phyloP scores from a whole-genome alignment of 2,888 invertebrate genomes.

The Drosophila mimetica region DNA sequence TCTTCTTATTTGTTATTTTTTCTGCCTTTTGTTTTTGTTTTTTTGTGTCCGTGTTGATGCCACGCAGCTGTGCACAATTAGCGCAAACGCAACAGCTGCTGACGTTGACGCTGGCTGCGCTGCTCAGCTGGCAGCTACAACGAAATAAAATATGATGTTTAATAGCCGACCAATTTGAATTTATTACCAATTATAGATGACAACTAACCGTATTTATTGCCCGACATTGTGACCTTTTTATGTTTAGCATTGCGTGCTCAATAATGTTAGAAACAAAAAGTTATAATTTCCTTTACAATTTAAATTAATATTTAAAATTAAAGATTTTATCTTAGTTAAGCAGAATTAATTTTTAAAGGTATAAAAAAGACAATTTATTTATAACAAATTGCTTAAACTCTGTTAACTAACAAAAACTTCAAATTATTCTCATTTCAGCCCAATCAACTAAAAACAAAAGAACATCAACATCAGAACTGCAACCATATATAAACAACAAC shows the following conservation, averaged over 20 bases:
- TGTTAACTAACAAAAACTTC: background rate
- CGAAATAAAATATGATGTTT: conserved; percentile 1
- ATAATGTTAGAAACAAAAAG: background rate
- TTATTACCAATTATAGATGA: conserved; percentile 7
- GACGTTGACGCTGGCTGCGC: conserved; percentile 12
- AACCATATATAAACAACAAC: conserved; percentile 3
- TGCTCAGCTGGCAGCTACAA: background rate
- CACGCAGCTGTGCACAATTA: conserved; percentile 74
- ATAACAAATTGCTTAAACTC: background rate
- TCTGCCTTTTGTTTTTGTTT: conserved; percentile 21
- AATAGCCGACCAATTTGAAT: conserved; percentile 2
- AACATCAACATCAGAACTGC: conserved; percentile 16
- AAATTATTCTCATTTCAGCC: conserved; percentile 46
- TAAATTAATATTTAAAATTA: no score
- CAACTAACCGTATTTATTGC: background rate
- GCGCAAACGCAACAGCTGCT: conserved; percentile 73
- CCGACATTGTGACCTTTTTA: background rate
- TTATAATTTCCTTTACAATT: background rate
- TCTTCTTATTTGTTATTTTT: conserved; percentile 29
- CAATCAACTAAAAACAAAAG: conserved; percentile 22
- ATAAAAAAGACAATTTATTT: no score
- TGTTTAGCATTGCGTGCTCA: background rate
- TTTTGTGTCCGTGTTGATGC: conserved; percentile 36
- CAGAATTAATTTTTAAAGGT: background rate
- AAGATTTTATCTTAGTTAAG: no score